Base-by-base conservation (phyloP, 2,113 vertebrate species). In the Mirounga angustirostris region DNA sequence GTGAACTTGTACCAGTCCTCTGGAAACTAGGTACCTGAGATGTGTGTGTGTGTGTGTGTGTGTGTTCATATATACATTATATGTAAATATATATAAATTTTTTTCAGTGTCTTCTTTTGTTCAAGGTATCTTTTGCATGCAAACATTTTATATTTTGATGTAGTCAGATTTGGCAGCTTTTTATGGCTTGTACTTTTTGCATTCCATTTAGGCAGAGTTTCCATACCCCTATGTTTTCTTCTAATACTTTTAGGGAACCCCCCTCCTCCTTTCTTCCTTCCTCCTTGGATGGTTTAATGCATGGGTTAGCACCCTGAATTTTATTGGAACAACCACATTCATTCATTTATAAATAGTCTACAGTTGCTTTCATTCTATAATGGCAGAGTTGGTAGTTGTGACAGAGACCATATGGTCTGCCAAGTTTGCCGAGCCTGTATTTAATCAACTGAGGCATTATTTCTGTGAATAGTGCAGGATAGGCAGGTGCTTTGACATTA, bases 101-200 rank as follows among this genome's bases (percentile, higher is more conserved):
- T 87, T 95, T 58, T 26, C n/a, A 73, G 15, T 52, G 26, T 67
- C 73, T 74, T 88, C 79, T 58, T 74, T 87, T 69, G 26, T 88
- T 91, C 61, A 43, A 65, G 50, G 30, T 63, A 65, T 71, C 24
- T 59, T 93, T 80, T 76, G 56, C 22, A 89, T 74, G 22, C 21
- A 92, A 52, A 89, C 11, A 52, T 94, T 93, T 91, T 30, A 36
- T 76, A 91, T 59, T 61, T 52, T 87, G 91, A 56, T 33, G 3
- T 50, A n/a, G 67, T 91, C 40, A 93, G 80, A 40, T 89, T 81
- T 69, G 94, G 82, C 40, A 82, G 46, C 9, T 82, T 90, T 95
- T 52, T 40, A 69, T 52, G 11, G 5, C 50, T 81, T 93, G 67
- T 80, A 18, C 50, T 71, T 84, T 85, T 58, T 90, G 8, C 36